Percentiles rank a stretch among this genome's conserved stretches.
Conservation (phyloP, 2,888 invertebrate genomes). For the Apoderus coryli region DNA sequence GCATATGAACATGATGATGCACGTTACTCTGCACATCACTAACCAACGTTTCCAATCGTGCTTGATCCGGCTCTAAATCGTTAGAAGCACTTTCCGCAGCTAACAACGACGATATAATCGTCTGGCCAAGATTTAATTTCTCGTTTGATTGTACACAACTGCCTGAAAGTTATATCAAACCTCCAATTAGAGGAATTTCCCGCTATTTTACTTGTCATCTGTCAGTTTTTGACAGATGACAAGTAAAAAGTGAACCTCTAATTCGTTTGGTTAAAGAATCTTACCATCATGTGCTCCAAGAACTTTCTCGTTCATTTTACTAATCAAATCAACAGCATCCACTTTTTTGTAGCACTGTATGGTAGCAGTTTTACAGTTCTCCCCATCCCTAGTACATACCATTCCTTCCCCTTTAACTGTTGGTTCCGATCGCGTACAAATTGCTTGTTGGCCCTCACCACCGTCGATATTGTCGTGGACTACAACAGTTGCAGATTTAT, state of each 20-base stretch:
- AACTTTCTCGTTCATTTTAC: too few relatives aligned
- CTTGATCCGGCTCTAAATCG: conserved; percentile 25
- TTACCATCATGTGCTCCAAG: too few relatives aligned
- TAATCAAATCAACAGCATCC: too few relatives aligned
- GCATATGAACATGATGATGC: conserved; percentile 28
- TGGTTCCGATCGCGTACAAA: conserved; percentile 23
- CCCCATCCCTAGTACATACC: conserved; percentile 29
- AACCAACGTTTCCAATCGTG: conserved; percentile 23
- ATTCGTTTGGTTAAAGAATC: too few relatives aligned
- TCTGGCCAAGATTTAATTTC: conserved; percentile 13
- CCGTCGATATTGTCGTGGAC: too few relatives aligned
- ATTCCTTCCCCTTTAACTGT: conserved; percentile 26
- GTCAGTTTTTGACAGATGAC: too few relatives aligned
- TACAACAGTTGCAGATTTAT: too few relatives aligned
- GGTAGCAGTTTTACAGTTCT: conserved; percentile 29
- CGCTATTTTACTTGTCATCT: too few relatives aligned
- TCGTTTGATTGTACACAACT: too few relatives aligned
- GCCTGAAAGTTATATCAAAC: too few relatives aligned
- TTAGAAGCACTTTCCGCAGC: conserved; percentile 26
- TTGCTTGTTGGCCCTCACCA: conserved; percentile 12
- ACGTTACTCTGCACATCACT: conserved; percentile 16
- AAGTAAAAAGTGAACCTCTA: too few relatives aligned
- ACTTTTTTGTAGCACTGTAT: conserved; percentile 27
- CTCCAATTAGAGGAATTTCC: too few relatives aligned
- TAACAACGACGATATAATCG: conserved; percentile 17